phyloP scores from a whole-genome alignment of 2,797 vertebrate species.

The Paedocypris micromegethes region DNA sequence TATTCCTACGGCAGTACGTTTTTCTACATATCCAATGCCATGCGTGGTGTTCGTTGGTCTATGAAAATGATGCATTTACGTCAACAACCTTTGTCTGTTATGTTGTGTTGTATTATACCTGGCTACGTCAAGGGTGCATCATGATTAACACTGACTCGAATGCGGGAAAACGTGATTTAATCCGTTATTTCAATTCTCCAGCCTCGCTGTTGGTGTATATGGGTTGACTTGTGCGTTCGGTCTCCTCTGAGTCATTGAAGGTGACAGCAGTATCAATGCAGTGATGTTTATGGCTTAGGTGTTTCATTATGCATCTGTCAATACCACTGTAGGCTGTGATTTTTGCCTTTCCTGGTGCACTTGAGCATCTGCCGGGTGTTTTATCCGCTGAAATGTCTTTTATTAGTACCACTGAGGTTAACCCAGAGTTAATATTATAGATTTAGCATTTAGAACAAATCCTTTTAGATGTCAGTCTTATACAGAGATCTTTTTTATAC shows the following conservation, averaged over 20 bases:
- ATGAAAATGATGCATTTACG: too few relatives aligned
- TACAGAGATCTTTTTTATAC: too few relatives aligned
- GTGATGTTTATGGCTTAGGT: slow-evolving; percentile 19
- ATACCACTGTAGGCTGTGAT: background rate
- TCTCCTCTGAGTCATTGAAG: slow-evolving; percentile 25
- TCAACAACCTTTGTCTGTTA: too few relatives aligned
- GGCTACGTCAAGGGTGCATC: slow-evolving; percentile 31
- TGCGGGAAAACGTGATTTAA: slow-evolving; percentile 2
- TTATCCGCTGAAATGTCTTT: background rate
- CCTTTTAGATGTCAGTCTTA: too few relatives aligned
- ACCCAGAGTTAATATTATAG: too few relatives aligned
- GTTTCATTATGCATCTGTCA: slow-evolving; percentile 5
- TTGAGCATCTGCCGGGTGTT: background rate
- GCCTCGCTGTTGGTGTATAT: slow-evolving; percentile 7
- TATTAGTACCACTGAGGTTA: too few relatives aligned
- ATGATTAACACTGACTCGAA: slow-evolving; percentile 6
- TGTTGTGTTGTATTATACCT: background rate
- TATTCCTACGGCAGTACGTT: too few relatives aligned
- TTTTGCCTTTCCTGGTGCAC: background rate
- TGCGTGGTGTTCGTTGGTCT: too few relatives aligned
- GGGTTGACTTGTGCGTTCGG: slow-evolving; percentile 12
- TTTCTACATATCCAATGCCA: too few relatives aligned
- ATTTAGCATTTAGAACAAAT: too few relatives aligned
- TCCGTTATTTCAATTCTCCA: background rate
- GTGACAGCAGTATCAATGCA: slow-evolving; percentile 26